These are phyloP conservation scores for Lepidostoma basale DNA, from an alignment of 1,140 invertebrate genomes.

Conservation along the genomic window DNA sequence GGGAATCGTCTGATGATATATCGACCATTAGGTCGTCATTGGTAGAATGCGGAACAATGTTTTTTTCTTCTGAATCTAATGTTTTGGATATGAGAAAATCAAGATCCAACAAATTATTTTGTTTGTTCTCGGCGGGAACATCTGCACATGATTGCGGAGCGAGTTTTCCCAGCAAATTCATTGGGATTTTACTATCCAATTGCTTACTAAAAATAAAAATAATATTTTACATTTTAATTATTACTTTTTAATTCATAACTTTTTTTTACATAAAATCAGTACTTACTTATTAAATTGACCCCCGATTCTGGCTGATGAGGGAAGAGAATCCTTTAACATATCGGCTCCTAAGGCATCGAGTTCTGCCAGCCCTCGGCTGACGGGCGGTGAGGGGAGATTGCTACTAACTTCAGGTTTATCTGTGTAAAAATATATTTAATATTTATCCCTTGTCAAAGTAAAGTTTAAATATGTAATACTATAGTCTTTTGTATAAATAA, in stretches of 20 bases:
- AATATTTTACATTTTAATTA: background rate
- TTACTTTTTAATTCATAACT: background rate
- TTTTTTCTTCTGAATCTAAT: conserved; percentile 38
- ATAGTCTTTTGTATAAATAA: too few species aligned
- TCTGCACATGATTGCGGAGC: background rate
- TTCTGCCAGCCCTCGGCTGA: conserved; percentile 72
- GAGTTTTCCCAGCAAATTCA: conserved; percentile 66
- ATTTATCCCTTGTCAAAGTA: background rate
- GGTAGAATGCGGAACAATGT: conserved; percentile 38
- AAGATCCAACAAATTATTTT: conserved; percentile 52
- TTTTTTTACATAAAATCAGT: background rate
- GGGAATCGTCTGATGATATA: conserved; percentile 50
- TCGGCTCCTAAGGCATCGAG: conserved; percentile 75
- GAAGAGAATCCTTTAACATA: conserved; percentile 74
- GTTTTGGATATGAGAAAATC: conserved; percentile 57
- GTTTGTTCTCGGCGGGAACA: conserved; percentile 10
- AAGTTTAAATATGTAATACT: too few species aligned
- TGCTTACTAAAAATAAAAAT: conserved; percentile 60
- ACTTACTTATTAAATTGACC: conserved; percentile 54
- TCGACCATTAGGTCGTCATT: conserved; percentile 67
- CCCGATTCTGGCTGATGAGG: conserved; percentile 54
- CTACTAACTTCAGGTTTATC: conserved; percentile 31
- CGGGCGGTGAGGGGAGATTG: conserved; percentile 41
- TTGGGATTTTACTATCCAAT: conserved; percentile 70
- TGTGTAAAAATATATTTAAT: background rate